These are phyloP conservation scores for Balaenoptera acutorostrata DNA, from an alignment of 2,113 vertebrate species.

Conservation along the genomic window DNA sequence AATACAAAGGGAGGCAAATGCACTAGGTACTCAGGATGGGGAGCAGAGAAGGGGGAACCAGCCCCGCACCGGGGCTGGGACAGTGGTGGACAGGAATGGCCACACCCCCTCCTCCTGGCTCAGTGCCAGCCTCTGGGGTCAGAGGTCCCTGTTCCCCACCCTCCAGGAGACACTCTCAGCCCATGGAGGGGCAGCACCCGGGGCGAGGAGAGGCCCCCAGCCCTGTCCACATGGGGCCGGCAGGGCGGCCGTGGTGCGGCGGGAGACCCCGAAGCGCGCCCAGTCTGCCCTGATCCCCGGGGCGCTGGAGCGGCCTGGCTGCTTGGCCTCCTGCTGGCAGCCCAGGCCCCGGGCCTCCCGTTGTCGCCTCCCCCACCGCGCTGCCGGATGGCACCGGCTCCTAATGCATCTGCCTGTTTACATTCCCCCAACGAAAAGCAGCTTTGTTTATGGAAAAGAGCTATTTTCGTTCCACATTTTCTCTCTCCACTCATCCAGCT, in stretches of 20 bases:
- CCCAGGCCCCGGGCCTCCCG: background rate
- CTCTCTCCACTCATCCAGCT: slow-evolving; percentile 77
- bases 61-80: background rate
- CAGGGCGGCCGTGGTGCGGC: rapidly evolving
- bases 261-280: background rate
- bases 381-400: slow-evolving; percentile 77
- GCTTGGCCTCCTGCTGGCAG: background rate
- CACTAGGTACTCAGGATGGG: background rate
- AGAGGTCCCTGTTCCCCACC: background rate
- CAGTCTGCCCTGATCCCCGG: rapidly evolving
- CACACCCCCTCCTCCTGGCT: background rate
- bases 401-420: slow-evolving; percentile 82
- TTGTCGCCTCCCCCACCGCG: slow-evolving; percentile 54
- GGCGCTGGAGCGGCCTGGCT: background rate
- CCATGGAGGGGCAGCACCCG: rapidly evolving
- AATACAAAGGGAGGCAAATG: background rate
- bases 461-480: slow-evolving; percentile 82
- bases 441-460: slow-evolving; percentile 87
- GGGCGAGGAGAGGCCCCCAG: background rate
- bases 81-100: rapidly evolving
- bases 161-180: background rate
- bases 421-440: slow-evolving; percentile 81
- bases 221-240: rapidly evolving
- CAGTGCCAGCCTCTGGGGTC: background rate
- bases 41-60: background rate